phyloP scores from a whole-genome alignment of 1,140 invertebrate genomes.

The Megathymus violae region DNA sequence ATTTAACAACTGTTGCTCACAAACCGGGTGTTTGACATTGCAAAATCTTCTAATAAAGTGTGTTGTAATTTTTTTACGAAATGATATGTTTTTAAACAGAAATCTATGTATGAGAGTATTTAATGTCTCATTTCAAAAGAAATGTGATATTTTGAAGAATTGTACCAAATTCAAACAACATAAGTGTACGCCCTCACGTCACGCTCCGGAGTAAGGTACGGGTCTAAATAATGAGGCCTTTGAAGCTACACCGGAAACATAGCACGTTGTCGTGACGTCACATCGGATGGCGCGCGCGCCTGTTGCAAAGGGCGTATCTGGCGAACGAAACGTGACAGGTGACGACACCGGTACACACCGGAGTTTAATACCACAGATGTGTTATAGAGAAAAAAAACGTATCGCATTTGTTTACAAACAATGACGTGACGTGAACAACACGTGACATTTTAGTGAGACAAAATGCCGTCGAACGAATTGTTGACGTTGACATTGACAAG shows the following conservation, averaged over 20 bases:
- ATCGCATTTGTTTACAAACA: conserved; percentile 21
- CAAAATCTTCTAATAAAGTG: no score
- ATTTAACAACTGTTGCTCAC: no score
- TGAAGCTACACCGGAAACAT: conserved; percentile 12
- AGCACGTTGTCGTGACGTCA: conserved; percentile 12
- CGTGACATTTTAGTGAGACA: conserved; percentile 1
- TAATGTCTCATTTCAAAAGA: no score
- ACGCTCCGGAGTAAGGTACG: not conserved
- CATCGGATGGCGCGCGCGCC: conserved; percentile 15
- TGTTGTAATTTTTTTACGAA: no score
- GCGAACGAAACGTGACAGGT: conserved; percentile 24
- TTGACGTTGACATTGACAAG: no score
- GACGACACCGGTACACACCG: not conserved
- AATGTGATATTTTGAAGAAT: no score
- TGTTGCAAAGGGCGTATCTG: conserved; percentile 14
- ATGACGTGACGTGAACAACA: conserved; percentile 15
- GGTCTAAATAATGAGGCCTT: not conserved
- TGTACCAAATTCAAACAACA: no score
- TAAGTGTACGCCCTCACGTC: not conserved
- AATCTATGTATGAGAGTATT: no score
- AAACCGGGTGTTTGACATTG: no score
- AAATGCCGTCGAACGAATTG: conserved; percentile 15
- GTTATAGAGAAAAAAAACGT: conserved; percentile 21
- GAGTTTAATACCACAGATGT: conserved; percentile 16
- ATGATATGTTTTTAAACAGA: no score